A percentile compares a stretch with the other conserved stretches of the same genome.
Evolutionary conservation across 2,113 vertebrate genomes (phyloP).

Genomic region (Mus spicilegus): DNA sequence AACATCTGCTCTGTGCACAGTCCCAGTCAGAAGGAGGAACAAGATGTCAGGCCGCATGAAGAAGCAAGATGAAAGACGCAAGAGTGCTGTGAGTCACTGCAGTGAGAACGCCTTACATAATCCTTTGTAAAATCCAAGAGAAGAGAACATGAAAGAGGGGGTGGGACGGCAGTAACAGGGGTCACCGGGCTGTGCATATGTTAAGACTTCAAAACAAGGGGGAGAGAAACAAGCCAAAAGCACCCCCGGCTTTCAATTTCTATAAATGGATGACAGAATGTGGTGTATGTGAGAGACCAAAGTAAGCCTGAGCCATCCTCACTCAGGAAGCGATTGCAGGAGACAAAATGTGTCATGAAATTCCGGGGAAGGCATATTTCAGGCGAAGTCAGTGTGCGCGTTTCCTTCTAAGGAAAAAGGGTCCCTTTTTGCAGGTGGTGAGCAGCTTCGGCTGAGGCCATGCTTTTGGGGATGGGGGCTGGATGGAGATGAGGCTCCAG

Average conservation of each 20-base stretch:
- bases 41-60: slow-evolving; percentile 32
- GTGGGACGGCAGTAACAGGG: not conserved
- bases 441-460: not conserved
- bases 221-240: not conserved
- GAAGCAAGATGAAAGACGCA: slow-evolving; percentile 6
- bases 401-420: slow-evolving; percentile 35
- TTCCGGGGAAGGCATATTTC: slow-evolving; percentile 39
- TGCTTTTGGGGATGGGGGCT: not conserved
- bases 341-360: slow-evolving; percentile 9
- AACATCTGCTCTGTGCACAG: slow-evolving; percentile 70
- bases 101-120: not conserved
- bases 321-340: slow-evolving; percentile 43
- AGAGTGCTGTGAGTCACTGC: slow-evolving; percentile 10
- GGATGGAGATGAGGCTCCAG: not conserved
- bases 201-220: not conserved
- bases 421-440: not conserved
- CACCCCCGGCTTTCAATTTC: not conserved
- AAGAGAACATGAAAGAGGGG: slow-evolving; percentile 1
- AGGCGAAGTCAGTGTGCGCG: not conserved
- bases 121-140: slow-evolving; percentile 42
- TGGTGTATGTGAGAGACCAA: not conserved
- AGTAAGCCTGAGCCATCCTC: slow-evolving; percentile 21
- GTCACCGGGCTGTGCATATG: not conserved
- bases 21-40: slow-evolving; percentile 51
- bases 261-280: not conserved